phyloP scores from a whole-genome alignment of 2,797 vertebrate species.

The Schizopygopsis pylzovi region DNA sequence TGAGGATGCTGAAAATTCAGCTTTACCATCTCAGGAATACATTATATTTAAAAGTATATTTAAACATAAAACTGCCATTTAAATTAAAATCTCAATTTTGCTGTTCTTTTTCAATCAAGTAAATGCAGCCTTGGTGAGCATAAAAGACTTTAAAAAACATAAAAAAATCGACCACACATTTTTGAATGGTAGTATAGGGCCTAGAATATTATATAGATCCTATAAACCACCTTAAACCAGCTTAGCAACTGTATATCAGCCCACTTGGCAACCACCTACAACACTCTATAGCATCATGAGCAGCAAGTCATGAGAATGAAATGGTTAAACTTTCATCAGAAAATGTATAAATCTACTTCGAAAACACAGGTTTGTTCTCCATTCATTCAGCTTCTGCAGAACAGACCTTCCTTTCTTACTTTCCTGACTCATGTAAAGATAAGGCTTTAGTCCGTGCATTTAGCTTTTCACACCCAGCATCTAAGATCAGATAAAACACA shows the following conservation, averaged over 20 bases:
- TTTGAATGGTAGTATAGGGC: neutral
- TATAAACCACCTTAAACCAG: neutral
- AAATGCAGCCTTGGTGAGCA: neutral
- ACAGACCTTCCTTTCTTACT: constrained; percentile 36
- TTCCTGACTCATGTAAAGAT: constrained; percentile 41
- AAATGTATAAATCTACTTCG: neutral
- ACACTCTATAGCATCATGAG: neutral
- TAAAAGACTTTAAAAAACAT: neutral
- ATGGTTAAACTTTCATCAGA: neutral
- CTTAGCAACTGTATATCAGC: neutral
- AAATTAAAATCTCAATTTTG: neutral
- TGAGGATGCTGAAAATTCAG: neutral
- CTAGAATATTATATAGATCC: neutral
- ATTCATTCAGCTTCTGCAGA: neutral
- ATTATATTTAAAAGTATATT: neutral
- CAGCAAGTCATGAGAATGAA: neutral
- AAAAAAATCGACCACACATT: neutral
- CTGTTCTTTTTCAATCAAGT: neutral
- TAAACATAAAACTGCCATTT: neutral
- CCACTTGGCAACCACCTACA: neutral
- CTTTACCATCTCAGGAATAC: neutral
- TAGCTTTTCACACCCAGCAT: constrained; percentile 34
- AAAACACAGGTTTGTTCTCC: neutral
- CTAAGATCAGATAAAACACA: constrained; percentile 48
- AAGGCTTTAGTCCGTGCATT: constrained; percentile 32